phyloP scores from a whole-genome alignment of 2,888 invertebrate species.

The Nephrotoma flavescens region DNA sequence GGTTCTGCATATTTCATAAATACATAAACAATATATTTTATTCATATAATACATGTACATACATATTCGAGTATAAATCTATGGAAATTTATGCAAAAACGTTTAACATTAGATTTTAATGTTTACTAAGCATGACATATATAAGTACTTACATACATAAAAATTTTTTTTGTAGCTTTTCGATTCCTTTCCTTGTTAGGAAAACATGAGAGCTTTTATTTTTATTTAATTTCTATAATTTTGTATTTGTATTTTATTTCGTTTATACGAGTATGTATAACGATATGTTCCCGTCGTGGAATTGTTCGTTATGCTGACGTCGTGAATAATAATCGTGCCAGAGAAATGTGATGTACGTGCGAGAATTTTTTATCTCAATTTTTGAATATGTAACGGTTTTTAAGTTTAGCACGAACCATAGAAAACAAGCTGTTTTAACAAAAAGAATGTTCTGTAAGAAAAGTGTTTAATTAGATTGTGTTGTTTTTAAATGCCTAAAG shows the following conservation, averaged over 20 bases:
- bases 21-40: not conserved
- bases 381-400: not conserved
- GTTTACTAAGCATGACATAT: not conserved
- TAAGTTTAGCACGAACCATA: not conserved
- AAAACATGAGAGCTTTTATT: not conserved
- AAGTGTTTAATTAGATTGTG: not conserved
- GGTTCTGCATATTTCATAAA: not conserved
- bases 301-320: not conserved
- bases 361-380: not conserved
- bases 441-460: not conserved
- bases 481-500: not conserved
- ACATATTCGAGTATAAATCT: not conserved
- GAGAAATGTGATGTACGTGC: not conserved
- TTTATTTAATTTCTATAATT: not conserved
- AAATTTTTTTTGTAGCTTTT: not conserved
- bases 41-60: not conserved
- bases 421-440: not conserved
- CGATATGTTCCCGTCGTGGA: not conserved
- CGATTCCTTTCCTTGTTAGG: not conserved
- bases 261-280: not conserved
- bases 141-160: not conserved
- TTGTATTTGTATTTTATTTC: not conserved
- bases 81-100: not conserved
- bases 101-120: not conserved
- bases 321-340: not conserved